phyloP scores from a whole-genome alignment of 2,113 vertebrate genomes.

The Glareola pratincola region DNA sequence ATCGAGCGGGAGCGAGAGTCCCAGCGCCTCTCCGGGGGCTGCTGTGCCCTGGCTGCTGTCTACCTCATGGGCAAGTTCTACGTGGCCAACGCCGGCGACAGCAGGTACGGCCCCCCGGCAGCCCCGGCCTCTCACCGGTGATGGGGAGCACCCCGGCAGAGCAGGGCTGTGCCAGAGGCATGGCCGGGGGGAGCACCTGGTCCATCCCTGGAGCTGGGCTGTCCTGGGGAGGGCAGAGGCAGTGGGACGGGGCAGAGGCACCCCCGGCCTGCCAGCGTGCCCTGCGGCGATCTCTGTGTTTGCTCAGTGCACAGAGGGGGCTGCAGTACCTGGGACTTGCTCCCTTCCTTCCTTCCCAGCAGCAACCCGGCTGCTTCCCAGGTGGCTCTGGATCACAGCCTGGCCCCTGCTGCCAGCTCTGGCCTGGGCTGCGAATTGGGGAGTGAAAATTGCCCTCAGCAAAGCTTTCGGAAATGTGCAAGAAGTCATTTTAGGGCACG shows the following conservation, averaged over 20 bases:
- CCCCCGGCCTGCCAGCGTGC: neutral
- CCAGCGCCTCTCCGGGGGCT: slow-evolving; percentile 87
- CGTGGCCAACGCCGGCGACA: slow-evolving; percentile 95
- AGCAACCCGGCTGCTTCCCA: neutral
- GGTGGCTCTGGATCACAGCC: neutral
- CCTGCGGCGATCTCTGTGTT: accelerated
- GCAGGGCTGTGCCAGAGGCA: neutral
- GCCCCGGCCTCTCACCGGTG: accelerated
- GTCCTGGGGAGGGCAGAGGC: neutral
- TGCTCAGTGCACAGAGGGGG: accelerated
- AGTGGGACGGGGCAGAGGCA: neutral
- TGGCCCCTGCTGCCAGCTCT: neutral
- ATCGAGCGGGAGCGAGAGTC: slow-evolving; percentile 85
- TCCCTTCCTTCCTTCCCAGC: neutral
- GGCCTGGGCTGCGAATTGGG: neutral
- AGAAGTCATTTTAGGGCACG: neutral
- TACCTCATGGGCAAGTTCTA: slow-evolving; percentile 94
- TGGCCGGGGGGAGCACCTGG: neutral
- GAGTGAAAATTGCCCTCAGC: neutral
- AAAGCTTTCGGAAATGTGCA: neutral
- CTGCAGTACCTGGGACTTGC: neutral
- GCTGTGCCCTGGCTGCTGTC: slow-evolving; percentile 89
- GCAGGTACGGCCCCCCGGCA: slow-evolving; percentile 79
- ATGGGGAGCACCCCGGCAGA: accelerated
- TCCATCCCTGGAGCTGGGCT: neutral